Conservation (phyloP, 2,113 vertebrate species). For the Chamaetylas fuelleborni region DNA sequence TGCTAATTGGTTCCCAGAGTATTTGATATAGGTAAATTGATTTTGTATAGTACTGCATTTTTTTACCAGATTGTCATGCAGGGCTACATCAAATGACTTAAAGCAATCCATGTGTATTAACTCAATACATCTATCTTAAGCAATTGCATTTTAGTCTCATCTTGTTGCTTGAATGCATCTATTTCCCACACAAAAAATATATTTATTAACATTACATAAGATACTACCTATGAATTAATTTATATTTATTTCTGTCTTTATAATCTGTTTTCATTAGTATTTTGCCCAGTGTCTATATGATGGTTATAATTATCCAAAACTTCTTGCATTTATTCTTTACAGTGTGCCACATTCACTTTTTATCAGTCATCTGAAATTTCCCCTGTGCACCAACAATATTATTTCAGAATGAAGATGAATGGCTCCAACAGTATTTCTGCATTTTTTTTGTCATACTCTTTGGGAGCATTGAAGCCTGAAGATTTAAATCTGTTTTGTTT, state of each 20-base stretch:
- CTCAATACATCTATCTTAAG: not conserved
- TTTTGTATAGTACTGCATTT: not conserved
- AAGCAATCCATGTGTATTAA: not conserved
- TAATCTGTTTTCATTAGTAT: not conserved
- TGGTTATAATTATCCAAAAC: not conserved
- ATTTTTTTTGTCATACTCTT: not conserved
- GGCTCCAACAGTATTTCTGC: not conserved
- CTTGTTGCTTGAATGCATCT: not conserved
- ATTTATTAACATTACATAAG: not conserved
- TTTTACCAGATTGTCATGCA: slow-evolving; percentile 1
- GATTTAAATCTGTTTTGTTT: slow-evolving; percentile 27
- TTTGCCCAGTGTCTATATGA: not conserved
- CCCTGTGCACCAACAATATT: not conserved
- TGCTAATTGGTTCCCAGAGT: slow-evolving; percentile 17
- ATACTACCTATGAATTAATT: not conserved
- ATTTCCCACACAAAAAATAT: not conserved
- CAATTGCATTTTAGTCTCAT: not conserved
- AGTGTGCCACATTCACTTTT: not conserved
- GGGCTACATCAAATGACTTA: not conserved
- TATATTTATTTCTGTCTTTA: not conserved
- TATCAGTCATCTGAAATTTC: not conserved
- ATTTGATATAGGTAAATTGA: slow-evolving; percentile 36
- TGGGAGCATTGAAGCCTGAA: not conserved
- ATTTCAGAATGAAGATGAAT: not conserved
- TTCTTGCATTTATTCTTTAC: not conserved